Percentiles rank a stretch among this genome's conserved stretches.
Conservation (phyloP, 2,888 invertebrate species). For the Blera fallax region DNA sequence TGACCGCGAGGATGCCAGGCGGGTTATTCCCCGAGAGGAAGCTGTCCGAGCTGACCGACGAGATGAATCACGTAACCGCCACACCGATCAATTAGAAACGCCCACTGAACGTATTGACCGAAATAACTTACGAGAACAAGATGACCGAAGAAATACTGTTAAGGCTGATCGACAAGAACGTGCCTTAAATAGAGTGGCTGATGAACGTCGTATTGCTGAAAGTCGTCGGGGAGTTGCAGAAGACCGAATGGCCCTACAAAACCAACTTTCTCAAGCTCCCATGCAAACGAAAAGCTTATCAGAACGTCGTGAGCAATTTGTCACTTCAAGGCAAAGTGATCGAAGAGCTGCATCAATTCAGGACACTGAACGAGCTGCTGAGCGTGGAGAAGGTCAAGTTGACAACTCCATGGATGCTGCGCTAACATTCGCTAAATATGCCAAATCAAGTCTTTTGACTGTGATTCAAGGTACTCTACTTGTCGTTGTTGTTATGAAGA, state of each 20-base stretch:
- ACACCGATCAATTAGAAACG: background rate
- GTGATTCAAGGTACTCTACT: constrained; percentile 72
- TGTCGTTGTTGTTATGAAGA: constrained; percentile 70
- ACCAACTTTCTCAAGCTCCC: background rate
- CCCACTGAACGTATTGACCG: background rate
- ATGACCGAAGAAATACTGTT: background rate
- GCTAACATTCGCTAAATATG: background rate
- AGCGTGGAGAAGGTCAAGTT: background rate
- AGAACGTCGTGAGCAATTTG: background rate
- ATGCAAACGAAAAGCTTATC: background rate
- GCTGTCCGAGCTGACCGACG: background rate
- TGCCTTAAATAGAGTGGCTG: background rate
- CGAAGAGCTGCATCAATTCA: background rate
- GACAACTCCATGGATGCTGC: background rate
- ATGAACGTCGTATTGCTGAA: background rate
- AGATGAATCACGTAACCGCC: background rate
- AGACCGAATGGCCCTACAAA: background rate
- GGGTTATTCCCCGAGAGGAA: background rate
- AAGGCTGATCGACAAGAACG: background rate
- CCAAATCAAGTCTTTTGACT: constrained; percentile 56
- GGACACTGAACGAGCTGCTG: background rate
- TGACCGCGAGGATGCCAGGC: background rate
- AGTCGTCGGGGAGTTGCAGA: background rate
- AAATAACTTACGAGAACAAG: background rate
- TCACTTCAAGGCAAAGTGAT: background rate